These are phyloP conservation scores for Scartelaos histophorus DNA, from an alignment of 2,113 vertebrate genomes.

Conservation along the genomic window DNA sequence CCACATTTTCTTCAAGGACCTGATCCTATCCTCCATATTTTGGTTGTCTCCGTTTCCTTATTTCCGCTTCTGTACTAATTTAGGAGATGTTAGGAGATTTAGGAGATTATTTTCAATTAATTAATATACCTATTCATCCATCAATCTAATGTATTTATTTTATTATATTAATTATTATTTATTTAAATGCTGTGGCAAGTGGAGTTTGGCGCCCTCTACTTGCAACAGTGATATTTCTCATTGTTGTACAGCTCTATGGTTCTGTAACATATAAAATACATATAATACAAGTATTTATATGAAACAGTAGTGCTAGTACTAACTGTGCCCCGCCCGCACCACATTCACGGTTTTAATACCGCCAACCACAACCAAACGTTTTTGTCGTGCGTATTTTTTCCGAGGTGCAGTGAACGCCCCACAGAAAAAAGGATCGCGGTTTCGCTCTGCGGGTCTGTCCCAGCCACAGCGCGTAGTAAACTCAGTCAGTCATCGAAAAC, in stretches of 20 bases:
- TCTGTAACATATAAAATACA: no score
- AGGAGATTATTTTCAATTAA: no score
- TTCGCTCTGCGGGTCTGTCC: constrained; percentile 33
- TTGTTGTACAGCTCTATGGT: no score
- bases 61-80: no score
- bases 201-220: background rate
- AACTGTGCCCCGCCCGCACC: background rate
- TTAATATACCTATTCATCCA: no score
- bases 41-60: no score
- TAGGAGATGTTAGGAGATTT: no score
- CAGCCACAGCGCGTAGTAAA: background rate
- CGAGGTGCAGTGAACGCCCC: constrained; percentile 51
- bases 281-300: background rate
- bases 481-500: background rate
- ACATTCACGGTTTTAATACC: background rate
- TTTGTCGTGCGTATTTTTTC: background rate
- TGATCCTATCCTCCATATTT: no score
- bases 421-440: constrained; percentile 11
- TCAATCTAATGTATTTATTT: no score
- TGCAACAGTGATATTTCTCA: background rate
- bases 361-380: background rate
- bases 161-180: no score
- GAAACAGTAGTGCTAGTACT: background rate
- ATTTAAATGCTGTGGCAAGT: background rate
- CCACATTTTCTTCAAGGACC: no score